Conservation (phyloP, 2,888 invertebrate genomes). For the Hipparchia sbordonii region DNA sequence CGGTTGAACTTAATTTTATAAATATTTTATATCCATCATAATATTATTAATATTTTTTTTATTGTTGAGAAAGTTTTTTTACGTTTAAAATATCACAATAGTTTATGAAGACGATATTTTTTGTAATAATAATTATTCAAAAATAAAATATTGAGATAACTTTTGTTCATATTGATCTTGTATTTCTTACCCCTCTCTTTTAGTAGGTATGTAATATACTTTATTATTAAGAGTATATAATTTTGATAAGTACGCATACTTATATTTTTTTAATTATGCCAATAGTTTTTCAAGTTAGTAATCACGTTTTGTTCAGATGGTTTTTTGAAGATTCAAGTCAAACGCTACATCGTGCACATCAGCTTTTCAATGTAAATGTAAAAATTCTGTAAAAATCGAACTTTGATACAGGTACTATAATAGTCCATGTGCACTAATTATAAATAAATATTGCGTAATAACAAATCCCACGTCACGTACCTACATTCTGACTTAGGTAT, state of each 20-base stretch:
- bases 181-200: background rate
- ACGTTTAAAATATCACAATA: background rate
- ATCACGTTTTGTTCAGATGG: background rate
- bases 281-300: background rate
- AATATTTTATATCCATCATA: background rate
- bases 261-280: too few species aligned
- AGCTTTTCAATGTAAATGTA: conserved; percentile 35
- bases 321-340: conserved; percentile 2
- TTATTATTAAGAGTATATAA: background rate
- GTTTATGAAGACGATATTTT: too few species aligned
- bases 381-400: conserved; percentile 41
- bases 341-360: conserved; percentile 32
- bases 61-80: background rate
- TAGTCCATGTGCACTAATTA: conserved; percentile 67
- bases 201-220: background rate
- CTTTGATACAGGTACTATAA: conserved; percentile 65
- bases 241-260: too few species aligned
- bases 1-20: background rate
- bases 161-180: too few species aligned
- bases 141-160: too few species aligned
- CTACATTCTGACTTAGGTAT: conserved; percentile 74
- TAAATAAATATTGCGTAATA: conserved; percentile 51
- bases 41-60: too few species aligned
- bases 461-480: conserved; percentile 61
- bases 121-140: too few species aligned